Base-by-base conservation (phyloP, 2,113 vertebrate genomes). In the Microtus richardsoni region DNA sequence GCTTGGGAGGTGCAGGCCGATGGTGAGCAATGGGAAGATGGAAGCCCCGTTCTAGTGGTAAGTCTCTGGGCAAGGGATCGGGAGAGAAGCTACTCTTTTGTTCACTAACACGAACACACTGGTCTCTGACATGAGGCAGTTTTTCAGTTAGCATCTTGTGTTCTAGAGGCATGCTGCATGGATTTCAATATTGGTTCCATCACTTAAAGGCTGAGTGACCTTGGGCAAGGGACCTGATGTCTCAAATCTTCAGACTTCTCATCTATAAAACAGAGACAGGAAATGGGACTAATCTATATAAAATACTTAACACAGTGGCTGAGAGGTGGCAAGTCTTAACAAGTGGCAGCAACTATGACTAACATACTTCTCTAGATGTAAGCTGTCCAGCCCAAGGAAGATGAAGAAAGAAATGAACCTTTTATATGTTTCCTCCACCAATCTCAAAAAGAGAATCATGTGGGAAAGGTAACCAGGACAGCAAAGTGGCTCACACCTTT, bases 161-260 rank as follows among this genome's bases (percentile, higher is more conserved):
- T 70, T 68, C n/a, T 58, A 24, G 16, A 91, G 26, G 79, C 39
- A 49, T 5, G 49, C 1, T 28, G 39, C 41, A 66, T 44, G 30
- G 52, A 28, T 49, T 77, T 85, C 73, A 97, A 74, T 3, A 62
- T 0, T 39, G 47, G 79, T 66, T 41, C 60, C 2, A 16, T 84
- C 68, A 62, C 47, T 89, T 78, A 87, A 7, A 60, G 75, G 73
- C 44, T 41, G 83, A 89, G 22, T 74, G 94, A 94, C 92, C 54
- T 11, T 6, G 41, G 74, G 8, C 78, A 88, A 83, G 9, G 28
- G 68, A 30, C 26, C 47, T 78, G 47, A 86, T 49, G 60, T 94
- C 52, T 70, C 41, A 49, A 77, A 83, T 58, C 26, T 71, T 86
- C 52, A 47, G 86, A 93, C 71, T 44, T 22, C 19, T 84, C 36